Evolutionary conservation across 2,888 invertebrate genomes (phyloP).

Genomic region (Chelonus formosanus): DNA sequence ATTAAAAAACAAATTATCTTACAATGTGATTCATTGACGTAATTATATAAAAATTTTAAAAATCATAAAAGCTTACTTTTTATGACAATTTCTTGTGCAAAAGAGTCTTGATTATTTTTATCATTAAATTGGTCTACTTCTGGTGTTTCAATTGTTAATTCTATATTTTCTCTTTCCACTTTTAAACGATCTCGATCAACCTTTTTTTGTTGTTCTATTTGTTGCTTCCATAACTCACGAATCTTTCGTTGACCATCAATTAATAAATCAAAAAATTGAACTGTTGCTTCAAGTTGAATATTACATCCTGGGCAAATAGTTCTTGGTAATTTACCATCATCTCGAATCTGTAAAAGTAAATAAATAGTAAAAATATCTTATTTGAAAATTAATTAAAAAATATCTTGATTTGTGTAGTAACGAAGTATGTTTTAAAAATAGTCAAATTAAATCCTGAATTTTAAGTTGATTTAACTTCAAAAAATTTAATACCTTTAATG

Average conservation of each 20-base stretch:
- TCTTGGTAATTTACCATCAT: constrained; percentile 76
- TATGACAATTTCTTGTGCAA: constrained; percentile 67
- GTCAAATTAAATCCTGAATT: constrained; percentile 59
- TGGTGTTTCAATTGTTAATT: constrained; percentile 42
- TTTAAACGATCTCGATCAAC: constrained; percentile 57
- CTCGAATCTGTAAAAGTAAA: constrained; percentile 68
- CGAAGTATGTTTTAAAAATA: constrained; percentile 48
- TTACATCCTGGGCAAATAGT: constrained; percentile 82
- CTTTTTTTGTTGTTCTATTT: constrained; percentile 63
- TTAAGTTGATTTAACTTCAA: constrained; percentile 20
- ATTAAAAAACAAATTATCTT: constrained; percentile 23
- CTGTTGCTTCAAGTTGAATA: constrained; percentile 78
- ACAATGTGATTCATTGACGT: too few relatives aligned
- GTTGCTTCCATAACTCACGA: constrained; percentile 65
- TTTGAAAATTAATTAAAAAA: constrained; percentile 28
- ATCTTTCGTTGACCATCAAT: constrained; percentile 75
- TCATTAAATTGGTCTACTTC: constrained; percentile 42
- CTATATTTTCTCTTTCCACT: constrained; percentile 47
- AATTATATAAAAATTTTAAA: too few relatives aligned
- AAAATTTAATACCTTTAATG: constrained; percentile 72
- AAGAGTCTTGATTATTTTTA: constrained; percentile 54
- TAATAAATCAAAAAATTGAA: constrained; percentile 77
- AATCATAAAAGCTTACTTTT: constrained; percentile 62
- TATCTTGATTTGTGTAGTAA: constrained; percentile 60
- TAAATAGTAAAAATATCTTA: constrained; percentile 23